Base-by-base conservation (phyloP, 2,797 vertebrate genomes). In the Coccyzus lansbergi region DNA sequence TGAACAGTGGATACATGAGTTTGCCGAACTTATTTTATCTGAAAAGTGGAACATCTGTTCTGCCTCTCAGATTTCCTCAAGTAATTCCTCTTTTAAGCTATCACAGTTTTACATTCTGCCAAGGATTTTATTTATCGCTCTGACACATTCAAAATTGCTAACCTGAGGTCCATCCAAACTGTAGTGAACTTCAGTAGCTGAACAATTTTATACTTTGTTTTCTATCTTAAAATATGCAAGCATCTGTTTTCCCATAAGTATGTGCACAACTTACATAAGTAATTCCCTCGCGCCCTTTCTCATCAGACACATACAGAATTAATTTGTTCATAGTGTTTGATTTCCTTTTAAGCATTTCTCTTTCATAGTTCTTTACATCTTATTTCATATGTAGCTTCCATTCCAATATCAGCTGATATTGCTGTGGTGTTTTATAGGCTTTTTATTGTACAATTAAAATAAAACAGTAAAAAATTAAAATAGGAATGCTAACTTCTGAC, bases 111-210 rank as follows among this genome's bases (percentile, higher is more conserved):
- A 69, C 22, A 48, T 94, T 83, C 60, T 86, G 67, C 75, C 55
- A 70, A 83, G 36, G 75, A 90, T 94, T 94, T 89, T 94, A 76
- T 96, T 88, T 95, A 89, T 90, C 44, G 74, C 33, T 70, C 80
- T 60, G 60, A 71, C 63, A 84, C 0, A 0, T 87, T 92, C 75
- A 79, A 90, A 93, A 82, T 62, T 85, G 36, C 69, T 93, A 89
- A 87, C 68, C 75, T 74, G 64, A 84, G 64, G 84, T 65, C 44
- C 46, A 51, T 86, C 59, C 74, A 79, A 72, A 77, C 62, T 63
- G 34, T 29, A 83, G 31, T 59, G 77, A 80, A 62, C 76, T 82
- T 26, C 1, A 3, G 26, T 71, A 85, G 52, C 42, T 80, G 65
- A 83, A 89, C 52, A 22, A 69, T 59, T 87, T 95, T 72, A 15